phyloP scores from a whole-genome alignment of 2,113 vertebrate genomes.

The Lasiurus cinereus region DNA sequence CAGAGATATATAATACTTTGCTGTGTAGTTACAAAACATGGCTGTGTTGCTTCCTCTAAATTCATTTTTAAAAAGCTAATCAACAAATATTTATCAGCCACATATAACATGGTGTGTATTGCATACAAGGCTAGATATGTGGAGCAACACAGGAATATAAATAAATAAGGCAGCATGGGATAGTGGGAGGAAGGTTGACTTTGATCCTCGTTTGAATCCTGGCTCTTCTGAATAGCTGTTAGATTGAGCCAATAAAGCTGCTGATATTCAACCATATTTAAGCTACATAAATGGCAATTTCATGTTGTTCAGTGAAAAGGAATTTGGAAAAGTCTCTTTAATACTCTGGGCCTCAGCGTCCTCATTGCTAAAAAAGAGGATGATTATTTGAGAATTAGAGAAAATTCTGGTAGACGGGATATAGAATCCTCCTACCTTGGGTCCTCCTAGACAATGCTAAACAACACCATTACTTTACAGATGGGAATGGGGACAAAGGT shows the following conservation, averaged over 20 bases:
- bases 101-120: not conserved
- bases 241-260: not conserved
- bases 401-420: not conserved
- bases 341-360: not conserved
- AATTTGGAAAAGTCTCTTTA: not conserved
- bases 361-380: not conserved
- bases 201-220: not conserved
- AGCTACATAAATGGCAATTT: not conserved
- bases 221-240: not conserved
- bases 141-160: not conserved
- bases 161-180: not conserved
- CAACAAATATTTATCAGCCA: not conserved
- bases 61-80: not conserved
- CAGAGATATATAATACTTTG: not conserved
- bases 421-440: not conserved
- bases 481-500: not conserved
- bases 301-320: not conserved
- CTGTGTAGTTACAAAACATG: conserved; percentile 7
- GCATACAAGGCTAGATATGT: not conserved
- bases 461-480: not conserved
- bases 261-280: not conserved
- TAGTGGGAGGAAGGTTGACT: not conserved
- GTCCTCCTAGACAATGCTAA: not conserved
- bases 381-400: conserved; percentile 27
- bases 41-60: not conserved